Base-by-base conservation (phyloP, 1,140 invertebrate species). In the Drosophila sucinea region DNA sequence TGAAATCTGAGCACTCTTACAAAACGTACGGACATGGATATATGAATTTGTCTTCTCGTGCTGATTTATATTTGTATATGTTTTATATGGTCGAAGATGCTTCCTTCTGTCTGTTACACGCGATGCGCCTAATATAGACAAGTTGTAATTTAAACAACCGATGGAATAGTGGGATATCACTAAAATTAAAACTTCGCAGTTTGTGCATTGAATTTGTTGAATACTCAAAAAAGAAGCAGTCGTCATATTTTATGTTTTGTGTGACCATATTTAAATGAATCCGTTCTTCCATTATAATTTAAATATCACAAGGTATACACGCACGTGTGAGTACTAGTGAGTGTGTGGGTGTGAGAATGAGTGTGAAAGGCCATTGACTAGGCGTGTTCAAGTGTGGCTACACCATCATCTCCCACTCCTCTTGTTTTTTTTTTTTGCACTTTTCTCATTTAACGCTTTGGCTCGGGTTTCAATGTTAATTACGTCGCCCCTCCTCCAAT, bases 401-500 rank as follows among this genome's bases (percentile, higher is more conserved):
- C 25, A 11, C 30, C 29, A 61, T 35, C 38, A 73, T 32, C 33
- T 25, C 23, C 10, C 32, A 27, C 8, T n/a, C 1, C 32, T 1
- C 3, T 6, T 17, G 17, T 11, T 57, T 69, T 55, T 64, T 79
- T 79, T 70, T 81, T 82, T 71, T 78, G 74, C 78, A 79, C 67
- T 76, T 86, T 83, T 89, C 70, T 76, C 67, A 79, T 86, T 86
- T 86, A 77, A 73, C 68, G 76, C 69, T 47, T 51, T 57, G 58
- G 41, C 51, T 55, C n/a, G 55, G 76, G 76, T 83, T 72, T 83
- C 79, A 89, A 83, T 89, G 83, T 87, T 87, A 83, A 89, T 89
- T 87, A 87, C 83, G 73, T 51, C 7, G 44, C 67, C 68, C 25
- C 17, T 27, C 57, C 57, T 55, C 11, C 23, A 23, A 32, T 23